Evolutionary conservation across 2,888 invertebrate species (phyloP), one percentile per base, ranked within the genome.

Genomic region (Ethmia dodecea): DNA sequence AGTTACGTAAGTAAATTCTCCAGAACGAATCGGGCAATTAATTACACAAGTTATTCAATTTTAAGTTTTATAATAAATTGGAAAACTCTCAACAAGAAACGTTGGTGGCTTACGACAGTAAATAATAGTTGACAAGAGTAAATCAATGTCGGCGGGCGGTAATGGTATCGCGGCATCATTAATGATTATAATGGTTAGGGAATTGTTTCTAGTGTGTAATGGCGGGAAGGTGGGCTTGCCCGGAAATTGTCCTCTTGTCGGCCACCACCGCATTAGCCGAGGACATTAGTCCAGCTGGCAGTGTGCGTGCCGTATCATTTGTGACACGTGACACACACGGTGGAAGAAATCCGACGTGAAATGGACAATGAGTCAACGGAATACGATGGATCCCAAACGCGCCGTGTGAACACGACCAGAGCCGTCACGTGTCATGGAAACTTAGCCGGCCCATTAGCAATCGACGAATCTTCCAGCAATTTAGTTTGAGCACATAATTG

Each of bases 401-500:
- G 51, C 51, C 68, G 69, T 70, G 72, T 66, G 69, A 72, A 71
- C 64, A 45, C 34, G 37, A 41, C 45, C 48, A 45, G 37, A 36
- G 53, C 45, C 56, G 60, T 62, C 69, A 67, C 66, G 72, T 77
- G 75, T 76, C 73, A 71, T 60, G 66, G 63, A 56, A 60, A 61
- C 60, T 70, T 63, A 68, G 60, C 49, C 58, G 65, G 60, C 53
- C 67, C 70, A 74, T 80, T 80, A 78, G 67, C 67, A 74, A 74
- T 70, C 66, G 62, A 69, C 70, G 71, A 78, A 79, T 78, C 74
- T 77, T 73, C 70, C 67, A 77, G 71, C 73, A 79, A 79, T 83
- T 83, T 80, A 70, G 67, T 74, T 72, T 74, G 76, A 81, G 79
- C 71, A 80, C 74, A 81, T 86, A 86, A 86, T 84, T 83, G 79